Evolutionary conservation across 1,140 invertebrate genomes (phyloP), one percentile per base, ranked within the genome.

Genomic region (Sarcophaga peregrina): DNA sequence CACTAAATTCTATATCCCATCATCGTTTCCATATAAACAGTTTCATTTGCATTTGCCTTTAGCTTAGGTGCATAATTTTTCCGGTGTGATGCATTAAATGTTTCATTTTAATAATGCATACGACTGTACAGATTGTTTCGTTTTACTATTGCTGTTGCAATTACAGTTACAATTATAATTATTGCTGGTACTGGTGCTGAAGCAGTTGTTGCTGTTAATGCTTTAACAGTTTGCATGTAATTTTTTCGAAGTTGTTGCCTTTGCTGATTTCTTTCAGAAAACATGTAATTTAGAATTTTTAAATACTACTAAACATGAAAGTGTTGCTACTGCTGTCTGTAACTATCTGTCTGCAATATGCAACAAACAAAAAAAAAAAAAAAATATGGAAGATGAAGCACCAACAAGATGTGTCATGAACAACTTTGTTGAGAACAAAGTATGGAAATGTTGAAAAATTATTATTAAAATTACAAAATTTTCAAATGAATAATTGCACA

Each of bases 381-480:
- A 6, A 25, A 68, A 68, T 8, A 20, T 17, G 62, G 7, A 13
- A 62, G 25, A 62, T 62, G n/a, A 52, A 52, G 50, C 50, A 62
- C 15, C 25, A 37, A 37, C 25, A 37, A 37, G 25, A 37, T 37
- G 25, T 37, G 25, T 37, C 25, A 37, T 37, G 25, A 37, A 37
- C 25, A 37, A 37, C 25, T 37, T 37, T 37, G 25, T 2, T 2
- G 25, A 37, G 25, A 1, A 37, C 25, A 37, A 62, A 68, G 62
- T 8, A 68, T 68, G 20, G 20, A 68, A 68, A 68, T 25, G 17
- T 68, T 20, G n/a, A 68, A 37, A 37, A 68, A 68, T 68, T 68
- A 68, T 68, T 68, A 68, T 68, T 68, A 68, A 68, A 68, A 68
- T 68, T 68, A 25, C 17, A 68, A 68, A 68, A 68, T 25, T n/a